These are phyloP conservation scores for Zeugodacus cucurbitae DNA, from an alignment of 1,140 invertebrate species.

Conservation along the genomic window DNA sequence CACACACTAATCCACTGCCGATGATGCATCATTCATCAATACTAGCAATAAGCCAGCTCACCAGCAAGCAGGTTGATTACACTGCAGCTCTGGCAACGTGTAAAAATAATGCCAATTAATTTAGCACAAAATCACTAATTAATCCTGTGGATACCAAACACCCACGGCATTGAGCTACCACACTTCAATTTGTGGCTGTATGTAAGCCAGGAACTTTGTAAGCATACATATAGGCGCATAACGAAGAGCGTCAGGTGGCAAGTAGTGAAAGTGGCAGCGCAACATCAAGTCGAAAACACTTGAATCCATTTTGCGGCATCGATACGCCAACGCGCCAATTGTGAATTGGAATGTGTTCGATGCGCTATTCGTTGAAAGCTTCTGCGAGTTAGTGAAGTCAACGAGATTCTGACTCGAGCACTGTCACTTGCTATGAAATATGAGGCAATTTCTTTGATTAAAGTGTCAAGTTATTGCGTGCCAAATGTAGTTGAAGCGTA, in stretches of 20 bases:
- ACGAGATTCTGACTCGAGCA: neutral
- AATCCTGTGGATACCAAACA: neutral
- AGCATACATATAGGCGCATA: neutral
- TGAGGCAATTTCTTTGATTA: constrained; percentile 17
- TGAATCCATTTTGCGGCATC: neutral
- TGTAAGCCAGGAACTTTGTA: neutral
- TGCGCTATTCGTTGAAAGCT: neutral
- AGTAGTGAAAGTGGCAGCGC: neutral
- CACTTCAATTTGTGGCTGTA: neutral
- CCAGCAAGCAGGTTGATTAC: no score
- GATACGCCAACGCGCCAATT: neutral
- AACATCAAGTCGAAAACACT: neutral
- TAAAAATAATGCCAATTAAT: neutral
- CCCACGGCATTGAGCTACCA: neutral
- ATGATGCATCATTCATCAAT: no score
- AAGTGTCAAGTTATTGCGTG: constrained; percentile 4
- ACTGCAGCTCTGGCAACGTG: no score
- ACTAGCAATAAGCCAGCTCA: no score
- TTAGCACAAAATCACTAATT: neutral
- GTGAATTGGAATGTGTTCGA: neutral
- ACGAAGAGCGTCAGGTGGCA: neutral
- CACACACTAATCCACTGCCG: no score
- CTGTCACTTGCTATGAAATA: neutral
- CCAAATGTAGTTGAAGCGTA: neutral
- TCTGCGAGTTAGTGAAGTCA: neutral